phyloP scores from a whole-genome alignment of 2,888 invertebrate species.

The Boloria selene region DNA sequence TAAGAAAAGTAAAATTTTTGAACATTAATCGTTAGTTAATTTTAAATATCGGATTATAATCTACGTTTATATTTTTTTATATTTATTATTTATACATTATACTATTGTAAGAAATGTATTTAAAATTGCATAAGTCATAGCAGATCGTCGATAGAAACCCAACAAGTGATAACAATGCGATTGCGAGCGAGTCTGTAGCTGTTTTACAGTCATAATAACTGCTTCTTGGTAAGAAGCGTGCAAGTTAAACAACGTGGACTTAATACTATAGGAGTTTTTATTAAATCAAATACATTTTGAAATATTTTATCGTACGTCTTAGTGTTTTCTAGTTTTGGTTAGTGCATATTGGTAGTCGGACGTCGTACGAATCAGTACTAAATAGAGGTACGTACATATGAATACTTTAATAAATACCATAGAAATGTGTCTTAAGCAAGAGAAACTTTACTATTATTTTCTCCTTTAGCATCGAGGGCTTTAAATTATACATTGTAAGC shows the following conservation, averaged over 20 bases:
- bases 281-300: too few species aligned
- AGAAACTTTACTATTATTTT: constrained; percentile 2
- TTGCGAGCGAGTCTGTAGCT: constrained; percentile 8
- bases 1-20: too few species aligned
- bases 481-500: background rate
- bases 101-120: background rate
- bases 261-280: too few species aligned
- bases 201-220: constrained; percentile 6
- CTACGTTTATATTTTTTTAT: too few species aligned
- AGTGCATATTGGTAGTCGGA: too few species aligned
- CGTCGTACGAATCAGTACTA: too few species aligned
- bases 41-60: too few species aligned
- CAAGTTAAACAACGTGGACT: background rate
- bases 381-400: too few species aligned
- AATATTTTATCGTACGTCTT: too few species aligned
- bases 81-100: background rate
- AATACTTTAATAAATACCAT: background rate
- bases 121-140: constrained; percentile 5
- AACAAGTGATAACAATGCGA: constrained; percentile 21
- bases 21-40: too few species aligned
- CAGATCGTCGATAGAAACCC: constrained; percentile 17
- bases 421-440: background rate
- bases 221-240: constrained; percentile 1
- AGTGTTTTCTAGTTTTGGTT: too few species aligned
- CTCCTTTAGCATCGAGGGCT: background rate